phyloP scores from a whole-genome alignment of 1,140 invertebrate genomes.

The Stenopsyche tienmushanensis region DNA sequence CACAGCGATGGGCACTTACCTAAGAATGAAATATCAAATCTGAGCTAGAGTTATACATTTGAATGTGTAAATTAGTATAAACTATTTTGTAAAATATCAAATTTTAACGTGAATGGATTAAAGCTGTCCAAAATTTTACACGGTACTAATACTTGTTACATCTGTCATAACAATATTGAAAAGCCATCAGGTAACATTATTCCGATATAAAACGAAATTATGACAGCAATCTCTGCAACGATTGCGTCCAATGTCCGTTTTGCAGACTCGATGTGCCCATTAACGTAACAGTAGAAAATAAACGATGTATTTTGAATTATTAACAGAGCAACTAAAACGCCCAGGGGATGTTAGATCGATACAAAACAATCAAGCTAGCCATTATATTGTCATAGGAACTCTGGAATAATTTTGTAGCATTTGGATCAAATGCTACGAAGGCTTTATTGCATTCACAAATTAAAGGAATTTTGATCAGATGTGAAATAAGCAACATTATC shows the following conservation, averaged over 20 bases:
- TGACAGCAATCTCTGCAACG: background rate
- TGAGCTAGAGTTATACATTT: too few species aligned
- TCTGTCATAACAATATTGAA: background rate
- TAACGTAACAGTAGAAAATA: background rate
- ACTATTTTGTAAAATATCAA: too few species aligned
- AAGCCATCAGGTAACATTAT: background rate
- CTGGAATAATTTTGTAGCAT: background rate
- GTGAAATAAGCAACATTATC: too few species aligned
- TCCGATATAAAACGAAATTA: conserved; percentile 1
- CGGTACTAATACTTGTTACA: too few species aligned
- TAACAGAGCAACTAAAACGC: conserved; percentile 5
- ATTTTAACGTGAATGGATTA: too few species aligned
- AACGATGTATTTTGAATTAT: conserved; percentile 10
- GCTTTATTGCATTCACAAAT: too few species aligned
- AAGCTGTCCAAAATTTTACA: too few species aligned
- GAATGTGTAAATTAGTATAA: too few species aligned
- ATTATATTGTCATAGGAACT: background rate
- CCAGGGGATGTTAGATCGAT: conserved; percentile 11
- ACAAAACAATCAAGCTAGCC: conserved; percentile 8
- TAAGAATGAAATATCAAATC: conserved; percentile 5
- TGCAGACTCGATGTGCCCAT: conserved; percentile 1
- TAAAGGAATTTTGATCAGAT: too few species aligned
- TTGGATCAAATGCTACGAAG: too few species aligned
- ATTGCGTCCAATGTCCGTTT: background rate
- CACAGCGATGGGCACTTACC: conserved; percentile 27